Conservation (phyloP, 2,888 invertebrate genomes). For the Cephus runcator region DNA sequence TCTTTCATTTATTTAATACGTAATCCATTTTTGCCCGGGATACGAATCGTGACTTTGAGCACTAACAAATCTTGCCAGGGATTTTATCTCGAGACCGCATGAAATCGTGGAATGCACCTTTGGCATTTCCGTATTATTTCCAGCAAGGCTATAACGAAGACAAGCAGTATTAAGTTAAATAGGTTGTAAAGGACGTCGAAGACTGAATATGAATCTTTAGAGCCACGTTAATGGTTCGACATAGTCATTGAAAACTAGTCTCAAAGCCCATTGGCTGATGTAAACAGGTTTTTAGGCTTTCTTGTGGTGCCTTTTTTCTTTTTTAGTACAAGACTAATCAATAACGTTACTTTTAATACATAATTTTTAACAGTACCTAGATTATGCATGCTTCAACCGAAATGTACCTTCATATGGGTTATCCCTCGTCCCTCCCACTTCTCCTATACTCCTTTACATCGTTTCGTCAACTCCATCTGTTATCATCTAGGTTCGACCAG, state of each 20-base stretch:
- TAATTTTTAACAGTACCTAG: conserved; percentile 29
- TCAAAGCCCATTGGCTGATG: conserved; percentile 49
- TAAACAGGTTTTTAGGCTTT: conserved; percentile 52
- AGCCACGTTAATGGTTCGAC: conserved; percentile 46
- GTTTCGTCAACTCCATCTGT: not conserved
- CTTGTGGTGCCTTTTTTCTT: conserved; percentile 56
- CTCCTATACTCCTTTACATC: not conserved
- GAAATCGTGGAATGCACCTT: conserved; percentile 9
- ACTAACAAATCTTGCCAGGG: not conserved
- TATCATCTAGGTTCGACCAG: not conserved
- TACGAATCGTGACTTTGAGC: not conserved
- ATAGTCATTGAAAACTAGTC: conserved; percentile 64
- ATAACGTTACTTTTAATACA: conserved; percentile 30
- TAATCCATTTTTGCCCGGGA: not conserved
- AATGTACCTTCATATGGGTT: not conserved
- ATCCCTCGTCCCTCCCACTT: not conserved
- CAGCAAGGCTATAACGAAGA: conserved; percentile 10
- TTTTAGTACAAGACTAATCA: conserved; percentile 51
- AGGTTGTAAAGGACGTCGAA: conserved; percentile 59
- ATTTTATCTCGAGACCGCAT: conserved; percentile 34
- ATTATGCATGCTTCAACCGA: conserved; percentile 21
- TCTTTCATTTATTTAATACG: not conserved
- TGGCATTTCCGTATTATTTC: not conserved
- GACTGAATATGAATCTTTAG: conserved; percentile 56
- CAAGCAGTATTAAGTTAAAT: conserved; percentile 26